Evolutionary conservation across 2,113 vertebrate genomes (phyloP), one percentile per base, ranked within the genome.

Genomic region (Vireo altiloquus): DNA sequence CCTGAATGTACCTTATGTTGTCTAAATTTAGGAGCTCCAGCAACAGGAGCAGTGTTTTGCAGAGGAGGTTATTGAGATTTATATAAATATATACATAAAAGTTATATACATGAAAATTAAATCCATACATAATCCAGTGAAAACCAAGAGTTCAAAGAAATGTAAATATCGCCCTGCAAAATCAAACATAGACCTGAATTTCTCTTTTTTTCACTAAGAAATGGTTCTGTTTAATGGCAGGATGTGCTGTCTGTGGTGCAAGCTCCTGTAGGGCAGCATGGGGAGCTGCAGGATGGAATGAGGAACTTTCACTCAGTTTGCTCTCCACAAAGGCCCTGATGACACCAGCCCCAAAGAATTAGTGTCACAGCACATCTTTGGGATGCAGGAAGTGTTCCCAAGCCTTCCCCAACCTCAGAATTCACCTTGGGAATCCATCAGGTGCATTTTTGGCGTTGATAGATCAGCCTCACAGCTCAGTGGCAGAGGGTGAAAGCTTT

Each of bases 1-100:
- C 65, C 69, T 96, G 54, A 78, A 80, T 54, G 18, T 30, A 91
- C 80, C 49, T 89, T 68, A 54, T 12, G 24, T 35, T 85, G 70
- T 77, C 70, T 93, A 89, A 96, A 97, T 96, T 97, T 95, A 95
- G 64, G 35, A 65, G 22, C 25, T 52, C 46, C 63, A 92, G 33
- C 40, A 46, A 31, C 56, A 82, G 95, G 83, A 60, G 28, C 50
- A 57, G 17, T 31, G 28, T 39, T 75, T 71, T 74, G 68, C 71
- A 56, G 50, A 39, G 50, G n/a, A 88, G 37, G 15, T 89, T 77
- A 92, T n/a, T 56, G 82, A 78, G 33, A 63, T 61, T 83, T 88
- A 8, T 31, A 4, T 54, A 19, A 20, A 50, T 37, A 50, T 8
- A 64, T 2, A 60, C 22, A 28, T 33, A 14, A 42, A n/a, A 71